phyloP scores from a whole-genome alignment of 1,140 invertebrate species.

The Cylas formicarius region DNA sequence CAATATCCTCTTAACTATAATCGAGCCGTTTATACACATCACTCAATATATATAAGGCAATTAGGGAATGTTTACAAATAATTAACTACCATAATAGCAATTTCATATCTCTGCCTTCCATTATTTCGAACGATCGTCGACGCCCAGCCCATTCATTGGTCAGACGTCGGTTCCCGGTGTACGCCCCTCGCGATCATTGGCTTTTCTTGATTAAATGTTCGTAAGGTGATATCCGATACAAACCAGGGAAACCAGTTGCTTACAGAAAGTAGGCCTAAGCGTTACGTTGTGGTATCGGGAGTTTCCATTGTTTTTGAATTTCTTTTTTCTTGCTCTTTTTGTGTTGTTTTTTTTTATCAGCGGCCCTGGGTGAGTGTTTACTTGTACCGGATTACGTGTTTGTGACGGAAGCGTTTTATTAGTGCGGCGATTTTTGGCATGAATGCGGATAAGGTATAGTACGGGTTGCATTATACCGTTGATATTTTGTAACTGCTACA shows the following conservation, averaged over 20 bases:
- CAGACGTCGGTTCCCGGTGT: not conserved
- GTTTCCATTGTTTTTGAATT: not conserved
- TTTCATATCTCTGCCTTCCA: conserved; percentile 38
- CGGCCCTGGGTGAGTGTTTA: conserved; percentile 35
- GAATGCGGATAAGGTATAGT: too few species aligned
- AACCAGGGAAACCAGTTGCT: conserved; percentile 33
- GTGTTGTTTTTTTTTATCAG: conserved; percentile 21
- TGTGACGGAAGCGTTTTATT: not conserved
- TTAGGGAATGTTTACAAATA: conserved; percentile 36
- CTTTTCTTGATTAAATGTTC: conserved; percentile 21
- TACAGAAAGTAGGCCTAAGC: conserved; percentile 33
- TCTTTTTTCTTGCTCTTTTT: conserved; percentile 16
- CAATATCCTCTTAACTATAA: conserved; percentile 22
- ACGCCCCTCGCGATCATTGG: conserved; percentile 16
- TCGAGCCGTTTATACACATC: conserved; percentile 18
- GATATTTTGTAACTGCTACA: too few species aligned
- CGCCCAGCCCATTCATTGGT: conserved; percentile 28
- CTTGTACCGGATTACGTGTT: conserved; percentile 3
- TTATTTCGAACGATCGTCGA: conserved; percentile 36
- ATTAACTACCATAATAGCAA: conserved; percentile 41
- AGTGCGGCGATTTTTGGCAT: too few species aligned
- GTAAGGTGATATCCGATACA: conserved; percentile 19
- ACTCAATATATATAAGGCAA: conserved; percentile 25
- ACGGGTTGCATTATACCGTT: too few species aligned
- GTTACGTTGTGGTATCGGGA: conserved; percentile 13